These are phyloP conservation scores for Eledona agricola DNA, from an alignment of 2,888 invertebrate genomes.

Conservation along the genomic window DNA sequence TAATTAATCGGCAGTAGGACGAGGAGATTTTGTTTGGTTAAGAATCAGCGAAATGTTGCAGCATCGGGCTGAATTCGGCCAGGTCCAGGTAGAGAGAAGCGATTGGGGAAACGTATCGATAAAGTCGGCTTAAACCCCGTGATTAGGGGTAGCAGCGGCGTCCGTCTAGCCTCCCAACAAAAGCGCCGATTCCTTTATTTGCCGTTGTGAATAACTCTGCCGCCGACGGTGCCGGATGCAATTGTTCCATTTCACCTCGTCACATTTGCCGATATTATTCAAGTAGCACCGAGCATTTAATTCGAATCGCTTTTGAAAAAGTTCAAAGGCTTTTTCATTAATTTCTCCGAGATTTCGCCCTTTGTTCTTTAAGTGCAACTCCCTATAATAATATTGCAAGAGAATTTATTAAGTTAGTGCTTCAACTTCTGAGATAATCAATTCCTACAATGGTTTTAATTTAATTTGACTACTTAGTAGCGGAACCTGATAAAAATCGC, in stretches of 20 bases:
- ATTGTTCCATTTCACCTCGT: conserved; percentile 40
- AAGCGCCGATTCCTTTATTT: conserved; percentile 35
- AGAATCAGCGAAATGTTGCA: too few relatives aligned
- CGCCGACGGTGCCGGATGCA: conserved; percentile 38
- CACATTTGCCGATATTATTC: conserved; percentile 40
- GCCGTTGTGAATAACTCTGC: conserved; percentile 38
- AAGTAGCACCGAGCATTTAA: conserved; percentile 37
- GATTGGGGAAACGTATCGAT: too few relatives aligned
- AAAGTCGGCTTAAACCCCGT: conserved; percentile 24
- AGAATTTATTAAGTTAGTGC: conserved; percentile 33
- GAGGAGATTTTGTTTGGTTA: too few relatives aligned
- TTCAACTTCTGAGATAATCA: conserved; percentile 34
- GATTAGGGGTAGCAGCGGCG: conserved; percentile 26
- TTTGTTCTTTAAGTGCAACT: conserved; percentile 39
- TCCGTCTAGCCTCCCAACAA: conserved; percentile 33
- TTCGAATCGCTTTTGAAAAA: conserved; percentile 37
- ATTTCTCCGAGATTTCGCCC: conserved; percentile 36
- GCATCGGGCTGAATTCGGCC: too few relatives aligned
- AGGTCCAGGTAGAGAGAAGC: too few relatives aligned
- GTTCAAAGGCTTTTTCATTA: conserved; percentile 39
- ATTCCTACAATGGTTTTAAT: conserved; percentile 35
- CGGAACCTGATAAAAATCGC: background rate
- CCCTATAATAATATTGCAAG: conserved; percentile 36
- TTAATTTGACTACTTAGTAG: conserved; percentile 27
- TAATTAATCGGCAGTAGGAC: conserved; percentile 22